These are phyloP conservation scores for Trachurus trachurus DNA, from an alignment of 2,797 vertebrate genomes.

Conservation along the genomic window DNA sequence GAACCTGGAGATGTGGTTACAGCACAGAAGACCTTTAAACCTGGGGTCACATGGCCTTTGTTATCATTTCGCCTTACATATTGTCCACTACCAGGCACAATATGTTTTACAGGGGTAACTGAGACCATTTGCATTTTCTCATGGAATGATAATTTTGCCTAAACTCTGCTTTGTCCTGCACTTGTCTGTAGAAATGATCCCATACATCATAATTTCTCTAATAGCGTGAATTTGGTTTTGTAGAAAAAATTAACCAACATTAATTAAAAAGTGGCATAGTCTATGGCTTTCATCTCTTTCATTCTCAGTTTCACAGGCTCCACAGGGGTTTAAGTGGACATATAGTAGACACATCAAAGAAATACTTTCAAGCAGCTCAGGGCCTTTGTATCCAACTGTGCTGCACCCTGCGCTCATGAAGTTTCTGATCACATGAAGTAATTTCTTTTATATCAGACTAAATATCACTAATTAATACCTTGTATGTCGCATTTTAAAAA, in stretches of 20 bases:
- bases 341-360: not conserved
- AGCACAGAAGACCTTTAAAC: conserved; percentile 25
- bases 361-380: not conserved
- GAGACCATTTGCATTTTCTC: not conserved
- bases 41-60: not conserved
- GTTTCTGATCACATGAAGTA: too few species aligned
- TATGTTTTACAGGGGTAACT: not conserved
- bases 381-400: too few species aligned
- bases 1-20: conserved; percentile 13
- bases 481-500: too few species aligned
- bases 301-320: not conserved
- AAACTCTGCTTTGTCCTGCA: not conserved
- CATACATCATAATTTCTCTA: not conserved
- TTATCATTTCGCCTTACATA: not conserved
- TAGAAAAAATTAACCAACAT: not conserved
- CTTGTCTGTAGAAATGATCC: not conserved
- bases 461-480: too few species aligned
- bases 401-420: too few species aligned
- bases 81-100: not conserved
- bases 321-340: not conserved
- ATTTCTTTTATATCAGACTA: not conserved
- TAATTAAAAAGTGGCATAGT: not conserved
- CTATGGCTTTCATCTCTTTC: not conserved
- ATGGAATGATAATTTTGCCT: not conserved
- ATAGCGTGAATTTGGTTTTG: too few species aligned